Evolutionary conservation across 2,113 vertebrate species (phyloP).

Genomic region (Manacus vitellinus): DNA sequence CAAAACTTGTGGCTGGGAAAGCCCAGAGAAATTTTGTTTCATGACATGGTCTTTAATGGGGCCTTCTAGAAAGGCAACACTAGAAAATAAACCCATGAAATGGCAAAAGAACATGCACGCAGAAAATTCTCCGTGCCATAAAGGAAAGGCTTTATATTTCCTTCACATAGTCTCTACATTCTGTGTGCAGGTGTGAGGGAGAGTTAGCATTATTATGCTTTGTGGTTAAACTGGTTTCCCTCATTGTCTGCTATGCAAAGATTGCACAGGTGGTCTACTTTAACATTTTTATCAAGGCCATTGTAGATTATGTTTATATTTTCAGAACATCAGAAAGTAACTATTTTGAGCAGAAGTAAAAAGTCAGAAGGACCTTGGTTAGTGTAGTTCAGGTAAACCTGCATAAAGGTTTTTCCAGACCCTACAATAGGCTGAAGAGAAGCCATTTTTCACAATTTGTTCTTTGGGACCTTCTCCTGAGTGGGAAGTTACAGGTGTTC

Average conservation of each 20-base stretch:
- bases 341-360: not conserved
- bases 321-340: not conserved
- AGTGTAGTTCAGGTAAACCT: not conserved
- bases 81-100: not conserved
- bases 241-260: not conserved
- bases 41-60: not conserved
- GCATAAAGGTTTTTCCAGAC: not conserved
- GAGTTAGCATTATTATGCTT: not conserved
- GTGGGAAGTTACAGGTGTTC: not conserved
- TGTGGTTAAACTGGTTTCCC: not conserved
- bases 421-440: not conserved
- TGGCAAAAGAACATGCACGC: not conserved
- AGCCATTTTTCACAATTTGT: not conserved
- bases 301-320: not conserved
- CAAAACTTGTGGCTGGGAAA: not conserved
- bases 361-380: not conserved
- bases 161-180: rapidly evolving
- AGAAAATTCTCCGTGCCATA: not conserved
- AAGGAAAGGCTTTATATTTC: not conserved
- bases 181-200: not conserved
- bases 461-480: not conserved
- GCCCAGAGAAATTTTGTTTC: not conserved
- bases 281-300: not conserved
- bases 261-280: not conserved
- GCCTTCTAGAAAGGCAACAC: not conserved